Evolutionary conservation across 2,888 invertebrate genomes (phyloP), one percentile per base, ranked within the genome.

Genomic region (Parthenolecanium corni): DNA sequence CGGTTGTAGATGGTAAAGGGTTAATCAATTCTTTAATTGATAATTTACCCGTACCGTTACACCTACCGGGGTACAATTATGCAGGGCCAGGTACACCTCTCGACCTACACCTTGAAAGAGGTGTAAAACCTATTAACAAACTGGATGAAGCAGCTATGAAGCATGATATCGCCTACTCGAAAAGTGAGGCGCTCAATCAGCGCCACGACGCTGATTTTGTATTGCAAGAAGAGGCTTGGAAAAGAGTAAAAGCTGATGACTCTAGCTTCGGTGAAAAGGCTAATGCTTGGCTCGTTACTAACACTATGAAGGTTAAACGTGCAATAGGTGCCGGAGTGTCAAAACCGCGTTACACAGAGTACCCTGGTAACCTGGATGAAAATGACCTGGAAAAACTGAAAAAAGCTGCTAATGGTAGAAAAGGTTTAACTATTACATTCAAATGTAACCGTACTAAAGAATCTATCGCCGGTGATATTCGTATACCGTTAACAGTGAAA

Each of bases 141-240:
- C n/a, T n/a, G n/a, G n/a, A n/a, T 42, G 31, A 52, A n/a, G 52
- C 52, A 5, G 24, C n/a, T 18, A 52, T 52, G 52, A 12, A 69
- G 16, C 72, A 71, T 67, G 72, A 72, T 66, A 72, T 72, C 47
- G 69, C 69, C 2, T 72, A 73, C 46, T 62, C 64, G 14, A 40
- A 65, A 18, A 64, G 64, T 62, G 66, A 64, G 11, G 62, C 66
- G 21, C 20, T 66, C 12, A 52, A 25, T 21, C 61, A 52, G 12
- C 52, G 67, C 14, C 44, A 58, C 52, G 42, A 36, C 18, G 67
- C 67, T 5, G 65, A 67, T 21, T 42, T 31, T 31, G 24, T 66
- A 4, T 64, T 68, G 11, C 66, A 65, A 6, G 58, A 68, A 5
- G 65, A 53, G n/a, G 66, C 68, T n/a, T 66, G 64, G 66, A 51